Conservation (phyloP, 2,888 invertebrate species). For the Ichneumoninae sp. region DNA sequence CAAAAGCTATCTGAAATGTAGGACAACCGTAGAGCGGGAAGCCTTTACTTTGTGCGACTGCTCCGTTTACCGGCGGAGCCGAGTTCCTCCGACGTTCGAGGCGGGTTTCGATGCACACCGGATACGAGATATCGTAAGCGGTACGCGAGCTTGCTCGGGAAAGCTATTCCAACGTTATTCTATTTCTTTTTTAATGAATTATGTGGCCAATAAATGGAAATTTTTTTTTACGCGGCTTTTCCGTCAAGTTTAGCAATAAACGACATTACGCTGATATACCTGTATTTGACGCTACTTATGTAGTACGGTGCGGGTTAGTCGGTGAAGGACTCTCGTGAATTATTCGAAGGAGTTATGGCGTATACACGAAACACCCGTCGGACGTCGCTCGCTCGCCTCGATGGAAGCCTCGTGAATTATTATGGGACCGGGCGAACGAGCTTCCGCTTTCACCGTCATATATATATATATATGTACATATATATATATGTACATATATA, state of each 20-base stretch:
- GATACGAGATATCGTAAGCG: background rate
- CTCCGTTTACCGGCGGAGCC: constrained; percentile 29
- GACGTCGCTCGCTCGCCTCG: constrained; percentile 40
- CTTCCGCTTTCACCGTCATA: constrained; percentile 43
- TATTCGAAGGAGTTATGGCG: constrained; percentile 47
- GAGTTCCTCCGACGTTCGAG: constrained; percentile 23
- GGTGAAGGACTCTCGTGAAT: constrained; percentile 55
- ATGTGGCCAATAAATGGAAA: background rate
- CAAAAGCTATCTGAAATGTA: constrained; percentile 40
- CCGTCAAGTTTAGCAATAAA: constrained; percentile 2
- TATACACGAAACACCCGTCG: constrained; percentile 34
- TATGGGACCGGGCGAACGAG: constrained; percentile 44
- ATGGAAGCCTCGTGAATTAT: constrained; percentile 55
- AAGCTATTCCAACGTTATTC: background rate
- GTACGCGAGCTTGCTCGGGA: background rate
- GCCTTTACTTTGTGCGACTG: background rate
- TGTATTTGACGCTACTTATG: constrained; percentile 20
- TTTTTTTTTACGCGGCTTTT: background rate
- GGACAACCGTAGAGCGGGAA: constrained; percentile 24
- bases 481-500: background rate
- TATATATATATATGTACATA: constrained; percentile 6
- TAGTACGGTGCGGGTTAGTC: constrained; percentile 17
- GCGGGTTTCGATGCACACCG: background rate
- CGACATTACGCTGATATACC: background rate
- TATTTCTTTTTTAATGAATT: background rate